Evolutionary conservation across 2,797 vertebrate species (phyloP).

Genomic region (Amniataba percoides): DNA sequence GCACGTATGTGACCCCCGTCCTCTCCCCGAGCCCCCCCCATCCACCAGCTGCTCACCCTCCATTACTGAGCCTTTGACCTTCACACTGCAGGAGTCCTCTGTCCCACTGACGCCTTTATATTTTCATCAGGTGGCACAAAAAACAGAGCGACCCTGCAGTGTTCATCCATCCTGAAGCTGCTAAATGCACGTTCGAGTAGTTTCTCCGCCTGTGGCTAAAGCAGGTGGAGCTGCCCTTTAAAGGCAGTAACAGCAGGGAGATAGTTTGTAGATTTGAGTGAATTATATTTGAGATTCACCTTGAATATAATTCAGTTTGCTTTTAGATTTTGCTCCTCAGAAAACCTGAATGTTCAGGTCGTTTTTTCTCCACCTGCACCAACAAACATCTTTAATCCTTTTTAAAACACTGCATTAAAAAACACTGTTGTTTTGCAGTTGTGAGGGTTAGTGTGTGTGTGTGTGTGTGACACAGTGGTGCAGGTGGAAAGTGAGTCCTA

Average conservation of each 20-base stretch:
- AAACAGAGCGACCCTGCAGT: neutral
- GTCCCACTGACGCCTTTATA: neutral
- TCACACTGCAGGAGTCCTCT: constrained; percentile 20
- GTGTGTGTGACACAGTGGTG: neutral
- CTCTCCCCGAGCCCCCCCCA: constrained; percentile 63
- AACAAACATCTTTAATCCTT: neutral
- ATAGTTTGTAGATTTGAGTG: neutral
- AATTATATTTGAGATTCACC: neutral
- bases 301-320: neutral
- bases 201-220: neutral
- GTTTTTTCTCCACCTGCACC: neutral
- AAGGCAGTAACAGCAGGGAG: neutral
- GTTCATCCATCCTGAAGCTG: neutral
- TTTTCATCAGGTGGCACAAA: neutral
- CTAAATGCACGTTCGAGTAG: neutral
- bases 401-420: no score
- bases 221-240: neutral
- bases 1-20: constrained; percentile 92
- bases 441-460: neutral
- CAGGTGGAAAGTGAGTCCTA: constrained; percentile 2
- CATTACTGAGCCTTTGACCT: constrained; percentile 10
- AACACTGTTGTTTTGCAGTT: neutral
- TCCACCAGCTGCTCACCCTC: constrained; percentile 14
- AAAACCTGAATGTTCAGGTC: neutral
- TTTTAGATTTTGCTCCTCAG: neutral